Evolutionary conservation across 2,888 invertebrate species (phyloP), one percentile per base, ranked within the genome.

Genomic region (Trilocha varians): DNA sequence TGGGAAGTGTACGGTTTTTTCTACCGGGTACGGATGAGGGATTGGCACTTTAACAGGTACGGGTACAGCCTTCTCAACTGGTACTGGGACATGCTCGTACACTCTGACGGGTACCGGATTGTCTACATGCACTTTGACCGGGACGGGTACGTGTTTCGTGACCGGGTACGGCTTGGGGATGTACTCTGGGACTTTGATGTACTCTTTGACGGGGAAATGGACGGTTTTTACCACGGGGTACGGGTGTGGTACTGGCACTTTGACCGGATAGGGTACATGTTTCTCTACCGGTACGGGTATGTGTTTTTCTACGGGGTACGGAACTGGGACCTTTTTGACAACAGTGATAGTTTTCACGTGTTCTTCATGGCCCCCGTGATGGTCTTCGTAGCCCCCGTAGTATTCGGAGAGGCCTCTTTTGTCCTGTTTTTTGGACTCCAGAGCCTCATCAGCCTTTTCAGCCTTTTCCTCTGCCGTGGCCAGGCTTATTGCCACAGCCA

Each of bases 21-120:
- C 91, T 0, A 93, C 92, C 16, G 91, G 91, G 70, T 90, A 91
- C 3, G 93, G 94, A 50, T 89, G 88, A 16, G 92, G 91, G 32
- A 92, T 89, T 40, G 80, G 89, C 1, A 93, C 91, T 64, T 93
- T 90, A 6, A 92, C 90, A 1, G 92, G 92, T 40, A 89, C 87
- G 2, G 83, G 90, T 32, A 91, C 73, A 43, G 89, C 87, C 57
- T 91, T 92, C 58, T 91, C 91, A 0, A 93, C 91, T 18, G 92
- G 91, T 62, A 91, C 91, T 0, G 92, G 92, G 17, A 89, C 91
- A 1, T 91, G 85, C 35, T 80, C 80, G 65, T 80, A 80, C n/a
- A 79, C 82, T 47, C 74, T 80, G 16, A 92, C 90, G 42, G 91
- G 91, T 40, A 90, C 89, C 38, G 89, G 91, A 37, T 91, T 87